Evolutionary conservation across 2,888 invertebrate species (phyloP).

Genomic region (Perizoma flavofasciatum): DNA sequence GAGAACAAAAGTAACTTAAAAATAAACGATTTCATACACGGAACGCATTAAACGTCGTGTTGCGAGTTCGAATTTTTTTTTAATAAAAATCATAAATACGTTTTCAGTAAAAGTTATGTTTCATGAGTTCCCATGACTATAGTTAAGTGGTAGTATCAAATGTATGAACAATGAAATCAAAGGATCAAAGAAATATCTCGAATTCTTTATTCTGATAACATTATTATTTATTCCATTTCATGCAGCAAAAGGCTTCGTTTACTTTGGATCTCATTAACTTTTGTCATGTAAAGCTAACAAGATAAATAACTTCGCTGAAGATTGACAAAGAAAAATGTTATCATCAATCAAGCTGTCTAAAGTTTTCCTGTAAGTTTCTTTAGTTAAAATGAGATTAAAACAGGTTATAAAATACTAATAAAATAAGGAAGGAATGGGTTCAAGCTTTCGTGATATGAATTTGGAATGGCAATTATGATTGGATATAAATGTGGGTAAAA

Average conservation of each 20-base stretch:
- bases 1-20: too few species aligned
- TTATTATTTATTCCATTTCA: background rate
- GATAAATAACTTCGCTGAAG: constrained; percentile 28
- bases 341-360: constrained; percentile 35
- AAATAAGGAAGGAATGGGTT: background rate
- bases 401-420: constrained; percentile 17
- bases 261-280: constrained; percentile 14
- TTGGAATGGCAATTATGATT: background rate
- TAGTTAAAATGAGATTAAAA: constrained; percentile 16
- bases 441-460: constrained; percentile 13
- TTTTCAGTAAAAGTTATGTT: too few species aligned
- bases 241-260: constrained; percentile 17
- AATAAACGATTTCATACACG: too few species aligned
- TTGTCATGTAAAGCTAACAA: constrained; percentile 21
- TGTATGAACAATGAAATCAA: too few species aligned
- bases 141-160: too few species aligned
- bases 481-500: too few species aligned
- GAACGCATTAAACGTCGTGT: too few species aligned
- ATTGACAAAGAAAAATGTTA: constrained; percentile 37
- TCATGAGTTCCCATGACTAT: too few species aligned
- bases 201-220: constrained; percentile 1
- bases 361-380: constrained; percentile 27
- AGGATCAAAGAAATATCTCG: background rate
- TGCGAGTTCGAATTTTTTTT: too few species aligned
- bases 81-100: too few species aligned